Base-by-base conservation (phyloP, 1,140 invertebrate species). In the Gryon sp. region DNA sequence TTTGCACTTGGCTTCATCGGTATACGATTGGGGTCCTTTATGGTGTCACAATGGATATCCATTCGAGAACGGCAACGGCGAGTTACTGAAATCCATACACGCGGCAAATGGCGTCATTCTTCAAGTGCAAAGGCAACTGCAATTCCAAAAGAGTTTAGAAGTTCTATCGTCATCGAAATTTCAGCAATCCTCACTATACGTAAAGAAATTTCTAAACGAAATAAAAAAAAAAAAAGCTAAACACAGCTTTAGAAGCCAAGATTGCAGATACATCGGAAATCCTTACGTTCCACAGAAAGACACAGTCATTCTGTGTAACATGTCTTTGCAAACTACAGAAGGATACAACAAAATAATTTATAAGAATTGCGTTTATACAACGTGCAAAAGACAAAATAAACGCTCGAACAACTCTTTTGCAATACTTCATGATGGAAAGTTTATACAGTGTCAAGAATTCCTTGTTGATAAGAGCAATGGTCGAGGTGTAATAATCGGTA, bases 11-110 rank as follows among this genome's bases (percentile, higher is more conserved):
- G 4, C 65, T 1, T n/a, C 22, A 3, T 30, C 50, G 0, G 52
- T 69, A 15, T 36, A 55, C 9, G 40, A 68, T 46, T 68, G 50
- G 50, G 63, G 63, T 28, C 63, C 63, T 41, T n/a, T 48, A 2
- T 57, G 41, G 50, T 14, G 41, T 1, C 63, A 55, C 11, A 55
- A 4, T 45, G 46, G 46, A 3, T 65, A 16, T 19, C 20, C 16
- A 36, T 60, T 60, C 28, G 43, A 62, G 34, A 59, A 59, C 24
- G 46, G 18, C 5, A 65, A 65, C 16, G 46, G 46, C 6, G 48
- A 65, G 20, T 8, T 68, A 5, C 11, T 68, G 20, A 69, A 69
- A 50, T 41, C 19, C 15, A 34, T 69, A 11, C 52, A 69, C 18
- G 63, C 63, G 19, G 41, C 41, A 5, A 48, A 63, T 40, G 59